A percentile compares a stretch with the other conserved stretches of the same genome.
Conservation (phyloP, 2,113 vertebrate genomes). For the Recurvirostra avosetta region DNA sequence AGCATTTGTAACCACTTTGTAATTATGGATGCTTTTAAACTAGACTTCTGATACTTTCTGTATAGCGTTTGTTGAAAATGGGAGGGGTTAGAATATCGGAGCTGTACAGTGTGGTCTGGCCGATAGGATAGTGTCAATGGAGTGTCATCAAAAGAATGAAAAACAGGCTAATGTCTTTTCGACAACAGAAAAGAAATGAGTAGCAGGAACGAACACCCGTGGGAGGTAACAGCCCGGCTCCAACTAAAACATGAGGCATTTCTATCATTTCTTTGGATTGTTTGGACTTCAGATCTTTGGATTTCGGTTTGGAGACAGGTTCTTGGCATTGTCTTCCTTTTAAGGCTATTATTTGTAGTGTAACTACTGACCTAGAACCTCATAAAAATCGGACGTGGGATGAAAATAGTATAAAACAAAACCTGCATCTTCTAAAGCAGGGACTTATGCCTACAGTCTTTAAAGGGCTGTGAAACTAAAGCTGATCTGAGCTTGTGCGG, state of each 20-base stretch:
- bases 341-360: neutral
- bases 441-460: neutral
- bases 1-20: conserved; percentile 9
- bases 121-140: rapidly evolving
- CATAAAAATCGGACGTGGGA: neutral
- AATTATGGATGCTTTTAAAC: conserved; percentile 25
- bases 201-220: neutral
- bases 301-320: neutral
- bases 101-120: neutral
- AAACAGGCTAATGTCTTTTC: neutral
- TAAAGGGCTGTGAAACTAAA: neutral
- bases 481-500: neutral
- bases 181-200: neutral
- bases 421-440: neutral
- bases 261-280: neutral
- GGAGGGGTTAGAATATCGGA: neutral
- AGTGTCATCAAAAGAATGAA: neutral
- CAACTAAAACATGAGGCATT: neutral
- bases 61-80: neutral
- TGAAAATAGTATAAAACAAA: neutral
- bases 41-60: neutral
- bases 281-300: neutral
- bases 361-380: neutral
- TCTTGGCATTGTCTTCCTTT: neutral
- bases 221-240: neutral